Evolutionary conservation across 2,113 vertebrate species (phyloP).

Genomic region (Indicator maculatus): DNA sequence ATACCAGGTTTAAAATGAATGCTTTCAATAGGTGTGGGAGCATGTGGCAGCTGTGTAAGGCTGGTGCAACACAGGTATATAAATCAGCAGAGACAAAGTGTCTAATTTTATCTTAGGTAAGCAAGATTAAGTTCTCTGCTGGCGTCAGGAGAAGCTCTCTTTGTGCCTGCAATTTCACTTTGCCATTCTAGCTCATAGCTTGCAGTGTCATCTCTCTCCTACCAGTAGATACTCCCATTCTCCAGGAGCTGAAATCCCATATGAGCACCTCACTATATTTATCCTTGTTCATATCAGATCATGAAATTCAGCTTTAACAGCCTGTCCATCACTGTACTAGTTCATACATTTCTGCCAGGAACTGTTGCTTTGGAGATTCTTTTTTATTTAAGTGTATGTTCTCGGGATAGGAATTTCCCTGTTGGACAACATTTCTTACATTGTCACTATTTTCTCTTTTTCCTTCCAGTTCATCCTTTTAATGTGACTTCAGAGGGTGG

Average conservation of each 20-base stretch:
- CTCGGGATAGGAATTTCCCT: background rate
- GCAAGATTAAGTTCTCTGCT: background rate
- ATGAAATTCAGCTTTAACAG: background rate
- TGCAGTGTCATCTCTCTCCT: background rate
- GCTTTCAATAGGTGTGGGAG: background rate
- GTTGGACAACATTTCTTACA: background rate
- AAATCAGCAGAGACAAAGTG: background rate
- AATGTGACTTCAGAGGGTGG: constrained; percentile 25
- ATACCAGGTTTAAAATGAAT: background rate
- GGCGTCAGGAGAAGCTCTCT: background rate
- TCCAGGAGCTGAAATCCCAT: background rate
- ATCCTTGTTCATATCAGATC: background rate
- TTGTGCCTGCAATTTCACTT: background rate
- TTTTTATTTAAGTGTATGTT: background rate
- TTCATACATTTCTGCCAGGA: background rate
- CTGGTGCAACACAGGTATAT: background rate
- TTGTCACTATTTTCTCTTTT: background rate
- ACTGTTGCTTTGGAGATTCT: background rate
- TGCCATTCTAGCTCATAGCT: background rate
- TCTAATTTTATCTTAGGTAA: background rate
- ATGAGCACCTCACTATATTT: background rate
- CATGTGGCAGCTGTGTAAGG: background rate
- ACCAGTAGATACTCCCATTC: background rate
- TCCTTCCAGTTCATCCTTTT: constrained; percentile 35
- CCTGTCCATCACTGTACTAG: background rate